Evolutionary conservation across 2,113 vertebrate genomes (phyloP), one percentile per base, ranked within the genome.

Genomic region (Vidua chalybeata): DNA sequence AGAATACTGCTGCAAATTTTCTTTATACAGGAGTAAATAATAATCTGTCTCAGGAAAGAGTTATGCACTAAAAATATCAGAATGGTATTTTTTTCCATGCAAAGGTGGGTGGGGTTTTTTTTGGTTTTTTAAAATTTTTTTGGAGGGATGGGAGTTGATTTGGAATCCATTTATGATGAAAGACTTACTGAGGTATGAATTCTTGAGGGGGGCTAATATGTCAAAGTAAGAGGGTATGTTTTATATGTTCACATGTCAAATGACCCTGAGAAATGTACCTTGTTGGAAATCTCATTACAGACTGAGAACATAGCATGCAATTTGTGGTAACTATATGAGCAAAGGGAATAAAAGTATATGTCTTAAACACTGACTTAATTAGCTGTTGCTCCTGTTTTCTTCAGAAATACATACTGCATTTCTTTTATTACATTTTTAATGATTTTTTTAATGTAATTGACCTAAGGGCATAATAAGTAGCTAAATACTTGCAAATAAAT

Each of bases 1-100:
- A 86, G 54, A 80, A 84, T 39, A 43, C 26, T 43, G 15, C 56
- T 84, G 33, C n/a, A 84, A 86, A 48, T 86, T 68, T 80, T 85
- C 26, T 67, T 63, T 11, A 37, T 81, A 63, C 1, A 24, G 6
- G 4, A 78, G 7, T 74, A 72, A 84, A 78, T 37, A 87, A 35
- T 52, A 64, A 63, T 62, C 51, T 71, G 30, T 35, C 52, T 84
- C 39, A 48, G 35, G 35, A 73, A 75, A 23, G 15, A 63, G 6
- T 33, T 77, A 35, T 5, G 4, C 7, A 52, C 73, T 64, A 52
- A 48, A 76, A 69, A 21, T 45, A 19, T 20, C 0, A 66, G 45
- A 73, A 59, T n/a, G 8, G 3, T 22, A 0, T 0, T 52, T 71
- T 68, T 89, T 83, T 39, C 30, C 6, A 21, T 33, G 33, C 4